A percentile compares a stretch with the other conserved stretches of the same genome.
Evolutionary conservation across 2,113 vertebrate species (phyloP).

Genomic region (Eptesicus fuscus): DNA sequence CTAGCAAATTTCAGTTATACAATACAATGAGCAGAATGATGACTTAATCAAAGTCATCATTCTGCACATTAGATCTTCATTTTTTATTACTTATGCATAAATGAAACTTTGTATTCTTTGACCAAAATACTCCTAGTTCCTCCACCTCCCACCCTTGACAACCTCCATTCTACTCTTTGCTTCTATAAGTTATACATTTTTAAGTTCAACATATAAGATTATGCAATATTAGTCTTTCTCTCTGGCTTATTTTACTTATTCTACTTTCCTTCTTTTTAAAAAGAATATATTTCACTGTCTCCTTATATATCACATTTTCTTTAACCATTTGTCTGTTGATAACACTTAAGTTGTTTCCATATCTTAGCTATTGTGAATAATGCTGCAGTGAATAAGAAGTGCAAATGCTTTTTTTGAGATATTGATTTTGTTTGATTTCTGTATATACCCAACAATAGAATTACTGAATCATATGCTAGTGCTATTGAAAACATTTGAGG

Average conservation of each 20-base stretch:
- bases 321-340: background rate
- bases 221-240: background rate
- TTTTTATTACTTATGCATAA: background rate
- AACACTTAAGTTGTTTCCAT: background rate
- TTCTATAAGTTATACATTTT: background rate
- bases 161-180: background rate
- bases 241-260: background rate
- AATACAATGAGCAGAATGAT: background rate
- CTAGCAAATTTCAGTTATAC: background rate
- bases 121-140: background rate
- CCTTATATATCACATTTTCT: background rate
- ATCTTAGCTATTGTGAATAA: background rate
- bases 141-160: background rate
- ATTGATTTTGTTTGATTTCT: background rate
- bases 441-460: background rate
- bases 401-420: background rate
- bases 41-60: background rate
- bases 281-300: background rate
- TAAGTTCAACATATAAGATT: background rate
- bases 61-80: background rate
- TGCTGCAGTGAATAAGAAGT: background rate
- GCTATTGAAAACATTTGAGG: background rate
- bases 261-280: background rate
- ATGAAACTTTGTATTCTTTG: background rate
- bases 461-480: background rate